Evolutionary conservation across 2,113 vertebrate species (phyloP), one percentile per base, ranked within the genome.

Genomic region (Setophaga coronata): DNA sequence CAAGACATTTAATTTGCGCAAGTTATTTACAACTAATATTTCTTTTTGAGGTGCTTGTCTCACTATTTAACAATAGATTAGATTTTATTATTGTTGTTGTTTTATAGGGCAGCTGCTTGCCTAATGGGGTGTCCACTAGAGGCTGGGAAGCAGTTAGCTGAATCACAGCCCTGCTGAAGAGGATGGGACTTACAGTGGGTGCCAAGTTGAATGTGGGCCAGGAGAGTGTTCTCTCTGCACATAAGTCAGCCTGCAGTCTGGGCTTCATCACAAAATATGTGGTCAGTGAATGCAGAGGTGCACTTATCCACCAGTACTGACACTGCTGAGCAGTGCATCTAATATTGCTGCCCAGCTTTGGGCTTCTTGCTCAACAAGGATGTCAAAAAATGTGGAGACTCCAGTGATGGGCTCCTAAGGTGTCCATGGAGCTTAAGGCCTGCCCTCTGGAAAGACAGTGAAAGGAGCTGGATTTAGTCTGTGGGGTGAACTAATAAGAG

Each of bases 301-400:
- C 3, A 0, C 28, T 82, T 65, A 31, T 8, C 2, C 31, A 6
- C 20, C 2, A 1, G 53, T 43, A n/a, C 1, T 53, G 82, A 65
- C n/a, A 12, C 36, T 40, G 61, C 79, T 74, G 61, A 74, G 82
- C 40, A 67, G 34, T 4, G 0, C 0, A 1, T 65, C 62, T 57
- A n/a, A 10, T 45, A 48, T 5, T 72, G 53, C 50, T 34, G 26
- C 40, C 62, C 82, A 73, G 79, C 10, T 79, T 57, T 42, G 82
- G 69, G 61, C 71, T 73, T 82, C 72, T 58, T 1, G 2, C 43
- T 69, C 62, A 29, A 36, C 18, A 62, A 31, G 7, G 61, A 53
- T 36, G 25, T 45, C 2, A 3, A 72, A 80, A 86, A 21, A 13
- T 5, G 1, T 11, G 45, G 85, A 40, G 40, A 20, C 10, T 64